A percentile compares a stretch with the other conserved stretches of the same genome.
Conservation (phyloP, 2,888 invertebrate genomes). For the Chymomyza amoena region DNA sequence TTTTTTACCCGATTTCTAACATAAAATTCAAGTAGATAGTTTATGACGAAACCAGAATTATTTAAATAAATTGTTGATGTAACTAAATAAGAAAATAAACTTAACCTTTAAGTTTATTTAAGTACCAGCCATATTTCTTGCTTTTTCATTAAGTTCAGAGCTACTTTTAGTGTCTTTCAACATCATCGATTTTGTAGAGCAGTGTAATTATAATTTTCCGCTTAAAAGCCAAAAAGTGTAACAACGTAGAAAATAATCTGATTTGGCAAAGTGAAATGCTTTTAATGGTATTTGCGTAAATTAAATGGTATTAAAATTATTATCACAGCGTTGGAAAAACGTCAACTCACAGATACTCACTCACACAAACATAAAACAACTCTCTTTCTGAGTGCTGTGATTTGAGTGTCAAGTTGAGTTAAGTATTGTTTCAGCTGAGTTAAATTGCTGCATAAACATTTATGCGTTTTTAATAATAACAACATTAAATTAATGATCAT, state of each 20-base stretch:
- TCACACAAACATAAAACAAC: neutral
- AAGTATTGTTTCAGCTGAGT: neutral
- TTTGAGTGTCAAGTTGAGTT: neutral
- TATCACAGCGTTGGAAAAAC: conserved; percentile 48
- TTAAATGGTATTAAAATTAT: conserved; percentile 72
- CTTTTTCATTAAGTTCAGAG: too few species aligned
- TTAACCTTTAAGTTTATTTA: too few species aligned
- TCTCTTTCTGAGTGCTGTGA: neutral
- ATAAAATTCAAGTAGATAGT: too few species aligned
- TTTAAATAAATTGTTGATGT: too few species aligned
- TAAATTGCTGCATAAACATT: conserved; percentile 45
- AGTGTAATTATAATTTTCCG: conserved; percentile 45
- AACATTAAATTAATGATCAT: conserved; percentile 59
- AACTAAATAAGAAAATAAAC: too few species aligned
- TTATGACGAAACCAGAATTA: too few species aligned
- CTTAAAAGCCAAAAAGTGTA: conserved; percentile 50
- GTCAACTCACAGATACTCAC: conserved; percentile 7
- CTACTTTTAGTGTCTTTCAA: neutral
- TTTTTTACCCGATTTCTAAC: too few species aligned
- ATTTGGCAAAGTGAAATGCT: conserved; percentile 65
- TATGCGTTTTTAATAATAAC: conserved; percentile 36
- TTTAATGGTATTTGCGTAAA: conserved; percentile 71
- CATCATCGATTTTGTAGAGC: neutral
- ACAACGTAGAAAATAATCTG: conserved; percentile 66
- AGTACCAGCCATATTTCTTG: too few species aligned